Evolutionary conservation across 1,140 invertebrate species (phyloP).

Genomic region (Helicorthomorpha holstii): DNA sequence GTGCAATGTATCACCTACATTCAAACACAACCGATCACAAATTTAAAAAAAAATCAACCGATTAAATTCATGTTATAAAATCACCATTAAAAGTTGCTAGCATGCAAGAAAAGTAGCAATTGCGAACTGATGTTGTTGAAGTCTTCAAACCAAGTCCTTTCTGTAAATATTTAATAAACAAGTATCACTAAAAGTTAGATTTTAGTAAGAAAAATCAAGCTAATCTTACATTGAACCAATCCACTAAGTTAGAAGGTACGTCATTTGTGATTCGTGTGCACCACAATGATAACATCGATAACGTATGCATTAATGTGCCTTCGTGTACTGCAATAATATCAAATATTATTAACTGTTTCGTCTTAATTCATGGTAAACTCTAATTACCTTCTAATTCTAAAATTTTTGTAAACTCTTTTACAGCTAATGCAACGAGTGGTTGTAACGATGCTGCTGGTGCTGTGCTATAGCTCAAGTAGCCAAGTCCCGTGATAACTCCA

Average conservation of each 20-base stretch:
- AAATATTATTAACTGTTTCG: too few relatives aligned
- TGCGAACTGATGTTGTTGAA: conserved; percentile 53
- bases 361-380: neutral
- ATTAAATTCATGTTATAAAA: conserved; percentile 4
- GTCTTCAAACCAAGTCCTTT: conserved; percentile 61
- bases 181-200: conserved; percentile 1
- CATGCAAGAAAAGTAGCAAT: conserved; percentile 58
- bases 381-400: conserved; percentile 53
- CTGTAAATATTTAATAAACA: conserved; percentile 23
- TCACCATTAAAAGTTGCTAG: conserved; percentile 35
- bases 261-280: conserved; percentile 43
- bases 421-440: conserved; percentile 40
- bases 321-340: conserved; percentile 51
- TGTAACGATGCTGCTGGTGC: conserved; percentile 39
- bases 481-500: conserved; percentile 67
- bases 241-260: conserved; percentile 49
- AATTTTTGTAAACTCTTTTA: conserved; percentile 53
- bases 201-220: neutral
- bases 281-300: conserved; percentile 68
- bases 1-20: conserved; percentile 28
- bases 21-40: neutral
- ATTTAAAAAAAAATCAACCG: conserved; percentile 1
- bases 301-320: conserved; percentile 60
- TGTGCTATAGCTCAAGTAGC: conserved; percentile 54
- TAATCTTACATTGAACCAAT: conserved; percentile 48